These are phyloP conservation scores for Brotula barbata DNA, from an alignment of 2,797 vertebrate species.

Conservation along the genomic window DNA sequence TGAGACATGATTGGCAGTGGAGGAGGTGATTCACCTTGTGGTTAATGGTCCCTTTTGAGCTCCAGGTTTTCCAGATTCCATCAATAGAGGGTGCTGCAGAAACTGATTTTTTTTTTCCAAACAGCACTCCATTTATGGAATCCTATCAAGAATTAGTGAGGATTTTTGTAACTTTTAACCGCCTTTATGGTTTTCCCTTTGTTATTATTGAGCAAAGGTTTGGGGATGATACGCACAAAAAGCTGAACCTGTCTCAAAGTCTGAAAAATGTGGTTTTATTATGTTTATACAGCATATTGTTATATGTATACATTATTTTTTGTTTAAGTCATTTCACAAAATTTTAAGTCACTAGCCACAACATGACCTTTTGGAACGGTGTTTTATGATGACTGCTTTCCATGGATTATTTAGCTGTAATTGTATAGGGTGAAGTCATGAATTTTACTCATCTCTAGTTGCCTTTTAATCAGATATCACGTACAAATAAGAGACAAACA, in stretches of 20 bases:
- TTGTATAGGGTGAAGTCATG: slow-evolving; percentile 25
- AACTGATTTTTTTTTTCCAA: too few species aligned
- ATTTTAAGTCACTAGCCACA: slow-evolving; percentile 68
- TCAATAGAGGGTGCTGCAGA: too few species aligned
- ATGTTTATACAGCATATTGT: slow-evolving; percentile 81
- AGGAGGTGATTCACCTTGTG: too few species aligned
- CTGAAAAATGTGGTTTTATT: slow-evolving; percentile 80
- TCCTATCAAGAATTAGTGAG: too few species aligned
- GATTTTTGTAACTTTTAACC: too few species aligned
- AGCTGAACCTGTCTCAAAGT: slow-evolving; percentile 58
- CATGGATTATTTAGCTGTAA: slow-evolving; percentile 42
- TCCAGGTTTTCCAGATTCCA: too few species aligned
- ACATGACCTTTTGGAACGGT: slow-evolving; percentile 56
- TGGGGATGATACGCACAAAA: background rate
- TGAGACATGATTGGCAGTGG: too few species aligned
- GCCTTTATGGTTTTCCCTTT: too few species aligned
- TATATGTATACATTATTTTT: slow-evolving; percentile 79
- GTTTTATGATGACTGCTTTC: slow-evolving; percentile 43
- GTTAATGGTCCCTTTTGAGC: too few species aligned
- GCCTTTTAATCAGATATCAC: slow-evolving; percentile 37
- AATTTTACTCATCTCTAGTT: slow-evolving; percentile 30
- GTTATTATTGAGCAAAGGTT: too few species aligned
- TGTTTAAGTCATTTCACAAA: slow-evolving; percentile 74
- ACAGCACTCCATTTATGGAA: too few species aligned
- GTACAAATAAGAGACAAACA: slow-evolving; percentile 37